Evolutionary conservation across 2,888 invertebrate genomes (phyloP), one percentile per base, ranked within the genome.

Genomic region (Heliconius sara): DNA sequence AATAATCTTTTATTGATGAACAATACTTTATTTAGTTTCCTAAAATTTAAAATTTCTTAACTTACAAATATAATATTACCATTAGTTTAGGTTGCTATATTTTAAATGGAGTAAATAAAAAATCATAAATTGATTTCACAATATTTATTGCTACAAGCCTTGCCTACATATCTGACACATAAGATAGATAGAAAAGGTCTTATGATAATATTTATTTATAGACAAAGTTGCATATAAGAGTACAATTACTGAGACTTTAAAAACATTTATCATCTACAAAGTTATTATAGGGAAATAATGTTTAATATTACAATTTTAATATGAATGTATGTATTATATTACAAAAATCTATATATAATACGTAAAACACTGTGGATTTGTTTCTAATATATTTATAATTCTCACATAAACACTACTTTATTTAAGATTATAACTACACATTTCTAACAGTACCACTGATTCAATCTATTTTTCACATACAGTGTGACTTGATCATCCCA

Each of bases 91-190:
- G 52, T 52, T 19, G 52, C 52, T 7, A 5, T 52, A 52, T 60
- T n/a, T 60, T 3, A 19, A 43, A 27, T 19, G 22, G 16, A 52
- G 13, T 19, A 34, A 73, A 73, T 60, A 22, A 73, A 57, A 73
- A 52, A 2, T 22, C n/a, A 27, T 30, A 27, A 52, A 52, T 16
- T 34, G 70, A 68, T 73, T 73, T 27, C 57, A 57, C 34, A 57
- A 57, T 57, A 30, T 73, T 34, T 73, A 57, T 73, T 73, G 30
- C 72, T 57, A 70, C 70, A 70, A 47, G 43, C 43, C n/a, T 70
- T 70, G 25, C 16, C 25, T 25, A 47, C 34, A 7, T 39, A 39
- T n/a, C 12, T 68, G n/a, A 70, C 47, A 47, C 13, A 70, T 16
- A 43, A 43, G 70, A 47, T 47, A 43, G 27, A 22, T 67, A 19